Evolutionary conservation across 2,797 vertebrate species (phyloP), one percentile per base, ranked within the genome.

Genomic region (Rhinophrynus dorsalis): DNA sequence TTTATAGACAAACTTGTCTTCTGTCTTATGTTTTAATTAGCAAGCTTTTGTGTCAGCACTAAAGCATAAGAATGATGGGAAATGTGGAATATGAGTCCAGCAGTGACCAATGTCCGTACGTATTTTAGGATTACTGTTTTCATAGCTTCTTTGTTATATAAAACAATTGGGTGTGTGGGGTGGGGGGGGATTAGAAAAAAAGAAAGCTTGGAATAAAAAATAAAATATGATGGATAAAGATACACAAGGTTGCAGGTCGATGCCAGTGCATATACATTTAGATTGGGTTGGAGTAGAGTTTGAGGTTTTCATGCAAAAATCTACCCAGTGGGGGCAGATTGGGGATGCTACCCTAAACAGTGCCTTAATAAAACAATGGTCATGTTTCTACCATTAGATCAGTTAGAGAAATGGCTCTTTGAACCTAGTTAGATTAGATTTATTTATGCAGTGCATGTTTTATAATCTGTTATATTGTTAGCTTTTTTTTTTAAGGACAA

Each of bases 1-100:
- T 66, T 74, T 73, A 76, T 44, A 67, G 76, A 67, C 73, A 68
- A 20, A 76, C 23, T 76, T 74, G 72, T 77, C 74, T 74, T 57
- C 79, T 77, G 45, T 79, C 9, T 37, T 76, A 18, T 73, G 45
- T 66, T 51, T 73, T 44, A n/a, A 59, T 60, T 73, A 73, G 62
- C 62, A 33, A 73, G 58, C 70, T 67, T 59, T 47, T 48, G 61
- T 30, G 67, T 72, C 74, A 72, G 59, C 40, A 60, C 1, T 74
- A 60, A 70, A 29, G 74, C 64, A 48, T 38, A 27, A 63, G 9
- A 20, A 68, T 63, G 45, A 65, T 69, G 74, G 76, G 77, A 74
- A 74, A 59, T 24, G 76, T 74, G 74, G 78, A 74, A 68, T 47
- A 11, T 37, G 59, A 75, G 75, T 66, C 60, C 74, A 6, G 21